A percentile compares a stretch with the other conserved stretches of the same genome.
Evolutionary conservation across 2,113 vertebrate species (phyloP).

Genomic region (Sigmodon hispidus): DNA sequence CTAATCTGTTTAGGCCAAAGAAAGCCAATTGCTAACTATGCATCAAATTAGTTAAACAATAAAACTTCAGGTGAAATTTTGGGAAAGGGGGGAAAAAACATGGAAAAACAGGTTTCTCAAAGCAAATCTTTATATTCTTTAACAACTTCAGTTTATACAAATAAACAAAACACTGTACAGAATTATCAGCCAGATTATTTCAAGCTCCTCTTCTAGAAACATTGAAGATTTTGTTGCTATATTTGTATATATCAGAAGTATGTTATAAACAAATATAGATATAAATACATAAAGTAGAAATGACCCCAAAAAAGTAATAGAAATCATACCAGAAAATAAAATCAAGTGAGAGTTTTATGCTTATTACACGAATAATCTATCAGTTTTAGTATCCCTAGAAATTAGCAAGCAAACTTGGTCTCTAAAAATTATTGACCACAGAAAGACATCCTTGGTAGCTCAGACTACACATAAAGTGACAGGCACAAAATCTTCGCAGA

Average conservation of each 20-base stretch:
- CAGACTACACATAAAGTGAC: background rate
- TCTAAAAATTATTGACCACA: slow-evolving; percentile 13
- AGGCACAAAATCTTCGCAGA: background rate
- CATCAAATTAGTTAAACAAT: background rate
- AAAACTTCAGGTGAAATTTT: background rate
- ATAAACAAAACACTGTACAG: background rate
- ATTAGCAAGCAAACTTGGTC: background rate
- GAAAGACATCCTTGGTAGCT: background rate
- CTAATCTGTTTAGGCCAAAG: background rate
- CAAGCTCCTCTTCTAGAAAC: slow-evolving; percentile 24
- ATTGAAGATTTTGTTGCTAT: background rate
- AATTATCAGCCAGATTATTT: background rate
- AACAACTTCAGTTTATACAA: background rate
- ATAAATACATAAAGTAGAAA: background rate
- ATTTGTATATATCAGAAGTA: background rate
- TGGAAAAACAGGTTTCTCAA: background rate
- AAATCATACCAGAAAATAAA: background rate
- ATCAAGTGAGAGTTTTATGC: background rate
- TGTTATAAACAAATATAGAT: background rate
- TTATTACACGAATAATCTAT: background rate
- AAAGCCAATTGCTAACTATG: background rate
- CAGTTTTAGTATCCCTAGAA: background rate
- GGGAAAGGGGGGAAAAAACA: background rate
- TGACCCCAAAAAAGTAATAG: background rate
- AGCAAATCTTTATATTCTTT: background rate